phyloP scores from a whole-genome alignment of 2,797 vertebrate genomes.

The Anguilla pacifica region DNA sequence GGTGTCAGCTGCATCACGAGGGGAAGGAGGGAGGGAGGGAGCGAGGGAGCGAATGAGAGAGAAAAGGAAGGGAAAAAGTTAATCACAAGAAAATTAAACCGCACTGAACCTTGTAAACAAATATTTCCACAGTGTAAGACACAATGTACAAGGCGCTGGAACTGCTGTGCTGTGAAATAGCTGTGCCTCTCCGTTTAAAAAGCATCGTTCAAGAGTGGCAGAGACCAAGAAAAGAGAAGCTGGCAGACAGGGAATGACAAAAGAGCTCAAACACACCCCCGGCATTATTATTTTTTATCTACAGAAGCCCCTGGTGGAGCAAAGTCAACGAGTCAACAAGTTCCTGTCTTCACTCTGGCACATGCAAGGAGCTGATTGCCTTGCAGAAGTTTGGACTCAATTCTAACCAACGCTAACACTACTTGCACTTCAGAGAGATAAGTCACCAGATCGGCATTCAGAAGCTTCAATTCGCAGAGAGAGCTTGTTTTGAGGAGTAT shows the following conservation, averaged over 20 bases:
- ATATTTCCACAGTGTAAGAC: conserved; percentile 73
- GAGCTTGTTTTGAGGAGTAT: neutral
- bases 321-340: neutral
- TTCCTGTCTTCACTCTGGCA: neutral
- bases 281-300: neutral
- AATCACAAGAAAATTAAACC: conserved; percentile 72
- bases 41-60: conserved; percentile 28
- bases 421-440: neutral
- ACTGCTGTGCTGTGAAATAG: conserved; percentile 65
- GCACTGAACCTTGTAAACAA: conserved; percentile 74
- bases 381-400: neutral
- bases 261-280: neutral
- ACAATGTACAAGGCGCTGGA: conserved; percentile 55
- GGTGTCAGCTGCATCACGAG: neutral
- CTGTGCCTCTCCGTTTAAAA: conserved; percentile 34
- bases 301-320: neutral
- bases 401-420: neutral
- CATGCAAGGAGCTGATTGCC: neutral
- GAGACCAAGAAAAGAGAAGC: conserved; percentile 28
- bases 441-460: neutral
- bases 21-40: conserved; percentile 18
- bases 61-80: conserved; percentile 45
- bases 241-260: conserved; percentile 17
- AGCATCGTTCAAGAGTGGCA: conserved; percentile 56
- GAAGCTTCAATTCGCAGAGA: neutral